Conservation (phyloP, 2,113 vertebrate species). For the Peromyscus polionotus region DNA sequence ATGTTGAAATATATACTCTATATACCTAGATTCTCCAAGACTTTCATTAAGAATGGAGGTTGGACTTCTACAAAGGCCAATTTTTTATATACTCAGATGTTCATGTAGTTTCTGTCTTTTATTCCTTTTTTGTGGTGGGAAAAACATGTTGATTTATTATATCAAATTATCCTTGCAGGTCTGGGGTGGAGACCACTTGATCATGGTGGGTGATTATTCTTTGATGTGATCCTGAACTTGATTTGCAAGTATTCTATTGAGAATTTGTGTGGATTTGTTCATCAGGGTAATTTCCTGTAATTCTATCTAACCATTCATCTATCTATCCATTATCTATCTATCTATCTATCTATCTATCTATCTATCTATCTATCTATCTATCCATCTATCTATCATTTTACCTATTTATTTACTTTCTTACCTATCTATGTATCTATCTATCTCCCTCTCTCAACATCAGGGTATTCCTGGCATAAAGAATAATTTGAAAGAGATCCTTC, state of each 20-base stretch:
- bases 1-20: not conserved
- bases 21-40: not conserved
- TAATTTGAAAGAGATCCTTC: not conserved
- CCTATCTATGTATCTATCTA: not conserved
- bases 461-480: not conserved
- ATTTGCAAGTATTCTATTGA: not conserved
- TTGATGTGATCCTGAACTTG: not conserved
- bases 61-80: not conserved
- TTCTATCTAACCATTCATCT: not conserved
- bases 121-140: not conserved
- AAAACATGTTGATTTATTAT: not conserved
- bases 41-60: not conserved
- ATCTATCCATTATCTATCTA: not conserved
- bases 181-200: not conserved
- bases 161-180: not conserved
- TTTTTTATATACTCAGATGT: not conserved
- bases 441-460: not conserved
- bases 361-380: too few species aligned
- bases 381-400: too few species aligned
- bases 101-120: not conserved
- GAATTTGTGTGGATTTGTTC: not conserved
- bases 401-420: too few species aligned
- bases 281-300: not conserved
- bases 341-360: too few species aligned
- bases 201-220: not conserved